Evolutionary conservation across 2,888 invertebrate genomes (phyloP), one percentile per base, ranked within the genome.

Genomic region (Drosophila neonasuta): DNA sequence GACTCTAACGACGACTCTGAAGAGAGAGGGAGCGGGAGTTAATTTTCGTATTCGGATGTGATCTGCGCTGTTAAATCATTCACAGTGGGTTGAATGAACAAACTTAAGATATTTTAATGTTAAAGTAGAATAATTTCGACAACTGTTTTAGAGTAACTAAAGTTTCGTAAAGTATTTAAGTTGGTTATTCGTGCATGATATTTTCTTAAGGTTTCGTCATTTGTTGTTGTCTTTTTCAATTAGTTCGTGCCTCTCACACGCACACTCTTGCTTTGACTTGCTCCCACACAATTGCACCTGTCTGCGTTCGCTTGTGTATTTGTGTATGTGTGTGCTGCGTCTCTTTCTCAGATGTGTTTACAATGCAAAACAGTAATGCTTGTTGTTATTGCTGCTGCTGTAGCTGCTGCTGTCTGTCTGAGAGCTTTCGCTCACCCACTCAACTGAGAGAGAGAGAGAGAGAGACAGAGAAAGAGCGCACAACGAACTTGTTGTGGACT

Each of bases 291-390:
- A 30, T 4, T 61, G 49, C 82, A 85, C 79, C 73, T 76, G 76
- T 46, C 54, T 56, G 15, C 20, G 34, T 54, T 36, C 20, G 36
- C n/a, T 11, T 36, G 36, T n/a, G 36, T 5, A n/a, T 36, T n/a
- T 36, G 5, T 39, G 7, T 7, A 30, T 57, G 39, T 46, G 46
- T 56, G 59, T 55, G 44, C 11, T 36, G 34, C n/a, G 11, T 57
- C 59, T 73, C 59, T 60, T 60, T 66, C 69, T 57, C 68, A 82
- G 68, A 67, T 84, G 84, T 83, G 84, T 83, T 75, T 75, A 66
- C 70, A 63, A 61, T 56, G 39, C 52, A 66, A 63, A 71, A 20
- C 44, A 45, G 45, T 34, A 30, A 48, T 48, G 52, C 49, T 45
- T 61, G 48, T 42, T 51, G 32, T 32, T 24, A 24, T 24, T 32